Base-by-base conservation (phyloP, 2,113 vertebrate species). In the Oreamnos americanus region DNA sequence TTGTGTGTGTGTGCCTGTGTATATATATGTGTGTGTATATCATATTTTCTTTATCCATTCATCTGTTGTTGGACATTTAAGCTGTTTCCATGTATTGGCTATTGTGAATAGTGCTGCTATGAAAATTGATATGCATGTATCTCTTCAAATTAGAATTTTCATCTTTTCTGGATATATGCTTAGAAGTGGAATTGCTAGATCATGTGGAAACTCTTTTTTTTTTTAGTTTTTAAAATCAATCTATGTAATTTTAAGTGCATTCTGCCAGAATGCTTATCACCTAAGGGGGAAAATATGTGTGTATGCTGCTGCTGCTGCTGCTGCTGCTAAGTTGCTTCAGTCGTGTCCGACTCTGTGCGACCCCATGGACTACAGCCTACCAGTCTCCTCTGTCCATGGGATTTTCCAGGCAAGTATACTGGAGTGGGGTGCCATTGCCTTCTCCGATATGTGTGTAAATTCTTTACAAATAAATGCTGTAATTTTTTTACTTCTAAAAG, bases 161-260 rank as follows among this genome's bases (percentile, higher is more conserved):
- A 25, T 25, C 21, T 55, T 83, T 83, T 55, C 33, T 36, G 21
- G 33, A 53, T 55, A 5, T 55, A 36, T 83, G 49, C 33, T 23
- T n/a, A 36, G 81, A 7, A 83, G 12, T 36, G 4, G 33, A n/a
- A 55, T 83, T 55, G 49, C 33, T 83, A 33, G 33, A 36, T 83
- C 81, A 55, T 83, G 15, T 9, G 6, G 81, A 36, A 36, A 36
- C 81, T 83, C 12, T 0, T 33, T 83, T 79, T 83, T 79, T 43
- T 49, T 83, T 36, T 43, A 55, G 19, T 8, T 36, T 83, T 55
- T 0, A 36, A 36, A 55, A 28, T 88, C 53, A 84, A n/a, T 67
- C 26, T 84, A 87, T 30, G 39, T 95, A 84, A 94, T 93, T 97
- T 91, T 83, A 90, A 85, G n/a, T 91, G 25, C 36, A 81, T 93